These are phyloP conservation scores for Heliangelus exortis DNA, from an alignment of 2,797 vertebrate genomes.

Conservation along the genomic window DNA sequence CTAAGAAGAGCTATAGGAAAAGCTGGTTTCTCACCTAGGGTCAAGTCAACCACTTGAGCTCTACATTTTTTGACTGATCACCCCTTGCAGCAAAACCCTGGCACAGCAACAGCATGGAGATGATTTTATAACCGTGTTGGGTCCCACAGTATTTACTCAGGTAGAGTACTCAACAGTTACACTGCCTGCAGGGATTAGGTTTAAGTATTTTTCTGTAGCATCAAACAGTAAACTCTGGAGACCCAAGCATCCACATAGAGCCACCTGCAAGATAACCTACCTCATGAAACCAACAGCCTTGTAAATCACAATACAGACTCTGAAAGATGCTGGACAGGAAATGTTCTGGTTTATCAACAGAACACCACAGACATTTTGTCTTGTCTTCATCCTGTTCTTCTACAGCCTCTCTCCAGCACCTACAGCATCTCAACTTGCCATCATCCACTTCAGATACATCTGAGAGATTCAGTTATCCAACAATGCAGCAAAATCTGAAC, in stretches of 20 bases:
- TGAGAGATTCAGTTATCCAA: not conserved
- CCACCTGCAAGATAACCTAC: not conserved
- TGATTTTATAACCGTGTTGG: not conserved
- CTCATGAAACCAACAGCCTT: not conserved
- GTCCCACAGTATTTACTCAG: not conserved
- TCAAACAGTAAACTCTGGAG: not conserved
- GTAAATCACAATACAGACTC: not conserved
- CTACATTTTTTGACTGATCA: not conserved
- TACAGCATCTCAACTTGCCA: accelerated
- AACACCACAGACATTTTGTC: not conserved
- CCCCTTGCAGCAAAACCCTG: not conserved
- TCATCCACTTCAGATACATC: not conserved
- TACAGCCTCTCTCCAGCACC: not conserved
- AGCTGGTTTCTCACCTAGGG: not conserved
- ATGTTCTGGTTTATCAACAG: not conserved
- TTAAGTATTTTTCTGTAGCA: not conserved
- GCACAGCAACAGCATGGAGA: accelerated
- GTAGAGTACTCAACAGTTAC: accelerated
- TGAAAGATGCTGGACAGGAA: not conserved
- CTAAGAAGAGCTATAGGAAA: not conserved
- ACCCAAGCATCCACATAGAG: not conserved
- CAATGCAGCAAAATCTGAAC: not conserved
- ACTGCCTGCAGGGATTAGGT: not conserved
- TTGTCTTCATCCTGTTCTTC: not conserved
- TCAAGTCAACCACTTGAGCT: not conserved